Evolutionary conservation across 1,140 invertebrate species (phyloP).

Genomic region (Drosophila tropicalis): DNA sequence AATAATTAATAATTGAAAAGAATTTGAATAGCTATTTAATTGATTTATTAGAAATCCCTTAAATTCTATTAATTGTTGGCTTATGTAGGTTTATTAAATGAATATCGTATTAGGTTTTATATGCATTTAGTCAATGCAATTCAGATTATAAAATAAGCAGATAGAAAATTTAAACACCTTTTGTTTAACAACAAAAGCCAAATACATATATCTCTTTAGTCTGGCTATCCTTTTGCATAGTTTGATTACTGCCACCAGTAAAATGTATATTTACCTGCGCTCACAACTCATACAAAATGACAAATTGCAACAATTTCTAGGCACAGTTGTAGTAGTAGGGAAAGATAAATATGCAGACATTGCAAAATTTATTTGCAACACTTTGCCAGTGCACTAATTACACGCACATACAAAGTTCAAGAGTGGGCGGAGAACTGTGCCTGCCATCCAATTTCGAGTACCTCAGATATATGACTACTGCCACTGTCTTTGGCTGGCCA

Average conservation of each 20-base stretch:
- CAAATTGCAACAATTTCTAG: slow-evolving; percentile 34
- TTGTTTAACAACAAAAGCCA: background rate
- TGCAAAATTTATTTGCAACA: slow-evolving; percentile 65
- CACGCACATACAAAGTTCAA: slow-evolving; percentile 41
- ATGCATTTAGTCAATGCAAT: background rate
- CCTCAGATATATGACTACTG: slow-evolving; percentile 20
- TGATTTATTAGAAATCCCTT: no score
- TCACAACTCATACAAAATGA: slow-evolving; percentile 11
- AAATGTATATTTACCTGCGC: slow-evolving; percentile 3
- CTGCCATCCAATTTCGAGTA: background rate
- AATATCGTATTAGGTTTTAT: background rate
- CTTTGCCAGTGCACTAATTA: slow-evolving; percentile 68
- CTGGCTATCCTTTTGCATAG: background rate
- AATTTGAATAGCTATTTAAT: no score
- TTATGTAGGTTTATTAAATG: background rate
- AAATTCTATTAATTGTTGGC: background rate
- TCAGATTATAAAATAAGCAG: background rate
- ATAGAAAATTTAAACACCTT: background rate
- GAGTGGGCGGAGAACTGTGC: background rate
- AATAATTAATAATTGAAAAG: no score
- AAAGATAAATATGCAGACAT: slow-evolving; percentile 66
- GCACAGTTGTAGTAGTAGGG: slow-evolving; percentile 12
- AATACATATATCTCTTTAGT: background rate
- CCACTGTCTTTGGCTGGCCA: background rate
- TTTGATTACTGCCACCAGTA: background rate